Evolutionary conservation across 2,797 vertebrate species (phyloP).

Genomic region (Paguma larvata): DNA sequence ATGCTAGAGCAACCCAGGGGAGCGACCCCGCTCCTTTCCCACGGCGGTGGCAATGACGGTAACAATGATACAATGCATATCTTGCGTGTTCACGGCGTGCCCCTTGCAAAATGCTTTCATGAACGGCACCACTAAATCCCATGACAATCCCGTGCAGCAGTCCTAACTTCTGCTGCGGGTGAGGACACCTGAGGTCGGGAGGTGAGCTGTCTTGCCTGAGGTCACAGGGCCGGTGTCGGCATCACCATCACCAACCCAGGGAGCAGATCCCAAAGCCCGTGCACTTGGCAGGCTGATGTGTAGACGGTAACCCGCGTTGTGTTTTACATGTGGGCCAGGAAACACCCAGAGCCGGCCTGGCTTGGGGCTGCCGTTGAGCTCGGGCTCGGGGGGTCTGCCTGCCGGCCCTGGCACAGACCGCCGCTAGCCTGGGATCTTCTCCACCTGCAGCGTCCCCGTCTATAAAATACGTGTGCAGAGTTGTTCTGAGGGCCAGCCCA

Average conservation of each 20-base stretch:
- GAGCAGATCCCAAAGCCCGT: background rate
- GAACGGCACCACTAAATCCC: background rate
- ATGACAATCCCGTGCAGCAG: background rate
- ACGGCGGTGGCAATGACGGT: background rate
- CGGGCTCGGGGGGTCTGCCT: background rate
- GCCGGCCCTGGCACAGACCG: background rate
- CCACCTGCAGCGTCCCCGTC: background rate
- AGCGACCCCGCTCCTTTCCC: background rate
- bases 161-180: background rate
- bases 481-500: background rate
- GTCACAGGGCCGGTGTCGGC: background rate
- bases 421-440: background rate
- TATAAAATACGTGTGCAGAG: background rate
- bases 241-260: background rate
- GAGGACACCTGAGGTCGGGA: background rate
- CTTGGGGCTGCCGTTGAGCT: background rate
- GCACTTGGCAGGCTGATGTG: background rate
- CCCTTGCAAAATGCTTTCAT: background rate
- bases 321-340: background rate
- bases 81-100: background rate
- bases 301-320: background rate
- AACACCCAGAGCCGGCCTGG: background rate
- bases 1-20: background rate
- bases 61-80: background rate
- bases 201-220: background rate